Base-by-base conservation (phyloP, 2,888 invertebrate species). In the Chorisops tibialis region DNA sequence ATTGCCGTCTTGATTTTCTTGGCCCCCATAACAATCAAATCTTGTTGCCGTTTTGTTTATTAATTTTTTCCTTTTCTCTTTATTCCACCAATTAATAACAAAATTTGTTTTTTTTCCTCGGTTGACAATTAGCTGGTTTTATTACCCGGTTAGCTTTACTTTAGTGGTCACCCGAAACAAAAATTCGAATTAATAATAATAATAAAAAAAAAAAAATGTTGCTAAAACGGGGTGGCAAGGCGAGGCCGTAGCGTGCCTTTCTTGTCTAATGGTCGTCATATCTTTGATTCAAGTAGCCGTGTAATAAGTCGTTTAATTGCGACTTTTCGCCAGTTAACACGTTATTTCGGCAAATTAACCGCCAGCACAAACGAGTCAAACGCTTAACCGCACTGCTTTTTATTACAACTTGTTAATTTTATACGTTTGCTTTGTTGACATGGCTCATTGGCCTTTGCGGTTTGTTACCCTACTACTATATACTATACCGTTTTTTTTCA, bases 251-350 rank as follows among this genome's bases (percentile, higher is more conserved):
- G 56, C 56, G 56, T 56, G 56, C 56, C 35, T 45, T 45, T 30
- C 35, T 45, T 45, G 30, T 45, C 45, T 56, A 56, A 56, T 56
- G 45, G 19, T 35, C 56, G 12, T 54, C 52, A 39, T 38, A 38
- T 52, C 21, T 38, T 9, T 35, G 35, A 58, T 38, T 41, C 51
- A 45, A 50, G 61, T 56, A 58, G 51, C 47, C 47, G 45, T 58
- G 58, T 61, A 64, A 61, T 64, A 61, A 48, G 63, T 61, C 58
- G 56, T 61, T 64, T 64, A 61, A 64, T 64, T 61, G 63, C 48
- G 45, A 61, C 43, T 61, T 61, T 61, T 61, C 16, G 61, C 56
- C 49, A 59, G 50, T 61, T 64, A 61, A 64, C 63, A 64, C 49
- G 56, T 52, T 64, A 64, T 64, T 64, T 64, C 63, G 52, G 63